These are phyloP conservation scores for Drosophila suzukii DNA, from an alignment of 1,140 invertebrate genomes.

Conservation along the genomic window DNA sequence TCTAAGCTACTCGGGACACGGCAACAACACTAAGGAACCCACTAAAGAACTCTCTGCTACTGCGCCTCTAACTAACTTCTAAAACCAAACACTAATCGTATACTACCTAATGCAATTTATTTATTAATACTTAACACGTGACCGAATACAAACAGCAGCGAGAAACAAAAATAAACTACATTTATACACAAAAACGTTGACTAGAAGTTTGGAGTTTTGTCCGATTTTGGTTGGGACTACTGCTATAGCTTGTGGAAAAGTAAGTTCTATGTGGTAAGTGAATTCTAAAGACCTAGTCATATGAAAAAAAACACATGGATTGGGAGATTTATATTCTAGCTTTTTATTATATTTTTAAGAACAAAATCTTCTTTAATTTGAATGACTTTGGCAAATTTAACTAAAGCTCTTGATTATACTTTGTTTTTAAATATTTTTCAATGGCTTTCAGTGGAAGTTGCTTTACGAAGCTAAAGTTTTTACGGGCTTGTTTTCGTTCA, in stretches of 20 bases:
- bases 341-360: no score
- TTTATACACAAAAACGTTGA: constrained; percentile 43
- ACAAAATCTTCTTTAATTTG: no score
- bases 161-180: constrained; percentile 53
- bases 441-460: background rate
- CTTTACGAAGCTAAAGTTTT: background rate
- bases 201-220: background rate
- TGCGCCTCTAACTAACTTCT: constrained; percentile 60
- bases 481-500: background rate
- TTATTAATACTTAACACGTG: constrained; percentile 59
- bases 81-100: constrained; percentile 57
- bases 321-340: no score
- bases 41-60: constrained; percentile 48
- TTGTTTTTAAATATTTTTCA: background rate
- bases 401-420: background rate
- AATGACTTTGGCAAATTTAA: no score
- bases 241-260: background rate
- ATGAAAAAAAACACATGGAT: background rate
- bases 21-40: constrained; percentile 22
- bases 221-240: background rate
- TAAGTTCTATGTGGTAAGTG: background rate
- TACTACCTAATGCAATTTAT: constrained; percentile 60
- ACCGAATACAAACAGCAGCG: constrained; percentile 49
- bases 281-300: no score
- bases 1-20: constrained; percentile 34